These are phyloP conservation scores for Dendrolimus kikuchii DNA, from an alignment of 1,140 invertebrate genomes.

Conservation along the genomic window DNA sequence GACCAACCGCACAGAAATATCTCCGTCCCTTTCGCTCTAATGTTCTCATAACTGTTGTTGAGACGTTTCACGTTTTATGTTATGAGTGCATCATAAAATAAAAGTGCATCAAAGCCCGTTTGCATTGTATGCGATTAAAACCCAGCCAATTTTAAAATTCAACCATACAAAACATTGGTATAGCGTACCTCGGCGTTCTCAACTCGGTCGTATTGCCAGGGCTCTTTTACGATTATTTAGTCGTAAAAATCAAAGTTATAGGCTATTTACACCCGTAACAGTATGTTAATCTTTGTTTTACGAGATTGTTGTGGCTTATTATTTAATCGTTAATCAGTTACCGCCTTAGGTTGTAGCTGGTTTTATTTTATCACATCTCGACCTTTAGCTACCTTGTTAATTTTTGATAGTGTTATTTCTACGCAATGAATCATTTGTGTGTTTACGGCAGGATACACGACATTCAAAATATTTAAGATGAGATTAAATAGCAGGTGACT, in stretches of 20 bases:
- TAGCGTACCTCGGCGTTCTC: slow-evolving; percentile 18
- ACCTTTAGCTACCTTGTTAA: slow-evolving; percentile 16
- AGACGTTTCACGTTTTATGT: slow-evolving; percentile 67
- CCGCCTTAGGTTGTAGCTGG: slow-evolving; percentile 42
- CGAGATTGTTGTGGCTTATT: slow-evolving; percentile 64
- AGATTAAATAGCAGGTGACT: too few species aligned
- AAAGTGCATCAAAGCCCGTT: slow-evolving; percentile 68
- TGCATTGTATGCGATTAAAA: slow-evolving; percentile 62
- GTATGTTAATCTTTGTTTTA: slow-evolving; percentile 72
- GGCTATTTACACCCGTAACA: slow-evolving; percentile 69
- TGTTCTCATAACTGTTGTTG: slow-evolving; percentile 53
- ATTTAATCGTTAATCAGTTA: slow-evolving; percentile 68
- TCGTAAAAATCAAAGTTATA: slow-evolving; percentile 73
- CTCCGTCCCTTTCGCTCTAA: slow-evolving; percentile 32
- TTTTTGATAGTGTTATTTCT: slow-evolving; percentile 18
- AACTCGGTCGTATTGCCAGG: slow-evolving; percentile 41
- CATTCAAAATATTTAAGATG: too few species aligned
- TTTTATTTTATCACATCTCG: slow-evolving; percentile 28
- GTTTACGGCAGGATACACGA: background rate
- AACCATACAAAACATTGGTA: slow-evolving; percentile 6
- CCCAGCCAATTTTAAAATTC: slow-evolving; percentile 31
- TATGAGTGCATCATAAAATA: slow-evolving; percentile 67
- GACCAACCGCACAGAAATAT: background rate
- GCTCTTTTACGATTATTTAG: slow-evolving; percentile 71
- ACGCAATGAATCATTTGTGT: background rate